A percentile compares a stretch with the other conserved stretches of the same genome.
These are phyloP conservation scores for Nothoprocta pentlandii DNA, from an alignment of 2,113 vertebrate species.

Conservation along the genomic window DNA sequence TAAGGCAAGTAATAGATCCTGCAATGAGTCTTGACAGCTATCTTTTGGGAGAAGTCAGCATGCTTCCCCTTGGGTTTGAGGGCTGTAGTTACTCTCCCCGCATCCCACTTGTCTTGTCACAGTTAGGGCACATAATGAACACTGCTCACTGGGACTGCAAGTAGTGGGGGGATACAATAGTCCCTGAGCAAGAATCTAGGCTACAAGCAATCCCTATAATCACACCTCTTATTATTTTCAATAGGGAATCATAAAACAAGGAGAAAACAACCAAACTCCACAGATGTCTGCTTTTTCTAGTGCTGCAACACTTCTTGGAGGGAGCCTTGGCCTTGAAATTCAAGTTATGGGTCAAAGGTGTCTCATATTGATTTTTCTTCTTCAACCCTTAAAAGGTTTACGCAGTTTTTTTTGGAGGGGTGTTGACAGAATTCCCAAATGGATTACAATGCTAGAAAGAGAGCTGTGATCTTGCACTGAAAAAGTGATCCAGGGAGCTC, in stretches of 20 bases:
- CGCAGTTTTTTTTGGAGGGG: not conserved
- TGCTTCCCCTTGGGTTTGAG: not conserved
- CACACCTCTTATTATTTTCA: not conserved
- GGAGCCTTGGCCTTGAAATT: not conserved
- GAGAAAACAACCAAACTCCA: not conserved
- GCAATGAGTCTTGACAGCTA: not conserved
- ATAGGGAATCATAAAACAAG: not conserved
- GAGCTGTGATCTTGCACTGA: constrained; percentile 50
- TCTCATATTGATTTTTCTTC: constrained; percentile 28
- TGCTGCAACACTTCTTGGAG: not conserved
- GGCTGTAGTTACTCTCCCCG: not conserved
- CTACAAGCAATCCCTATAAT: not conserved
- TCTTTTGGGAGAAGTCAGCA: not conserved
- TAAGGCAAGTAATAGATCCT: not conserved
- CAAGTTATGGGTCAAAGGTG: constrained; percentile 7
- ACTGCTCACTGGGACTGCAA: not conserved
- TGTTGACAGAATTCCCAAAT: constrained; percentile 53
- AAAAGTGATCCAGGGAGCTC: constrained; percentile 29
- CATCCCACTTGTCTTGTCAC: not conserved
- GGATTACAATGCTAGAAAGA: constrained; percentile 19
- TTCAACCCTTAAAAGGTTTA: constrained; percentile 19
- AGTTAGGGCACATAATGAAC: not conserved
- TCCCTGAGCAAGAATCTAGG: not conserved
- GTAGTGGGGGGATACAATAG: not conserved
- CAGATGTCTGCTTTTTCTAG: not conserved